Base-by-base conservation (phyloP, 2,888 invertebrate species). In the Agelastica alni region DNA sequence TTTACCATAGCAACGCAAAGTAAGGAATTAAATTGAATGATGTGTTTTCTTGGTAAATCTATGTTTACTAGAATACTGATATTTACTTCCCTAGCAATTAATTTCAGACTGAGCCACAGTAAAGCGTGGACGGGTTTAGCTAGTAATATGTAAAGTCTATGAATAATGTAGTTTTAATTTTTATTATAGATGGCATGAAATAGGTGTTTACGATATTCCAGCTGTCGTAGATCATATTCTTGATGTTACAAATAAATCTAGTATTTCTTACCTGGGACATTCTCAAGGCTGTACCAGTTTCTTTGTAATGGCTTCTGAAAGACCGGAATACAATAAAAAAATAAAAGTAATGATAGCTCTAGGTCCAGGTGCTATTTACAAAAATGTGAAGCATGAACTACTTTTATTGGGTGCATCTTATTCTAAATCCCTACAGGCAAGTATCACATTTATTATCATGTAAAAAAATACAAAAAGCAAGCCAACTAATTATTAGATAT, bases 251-350 rank as follows among this genome's bases (percentile, higher is more conserved):
- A 80, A 80, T 0, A 77, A 80, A 16, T 59, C 80, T 0, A 77
- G 84, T 41, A 65, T 93, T 0, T 85, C 86, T 63, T 93, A 91
- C 69, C 76, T 90, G 0, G 93, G 93, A 0, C 90, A 92, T 70
- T 93, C 91, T 0, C 85, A 85, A 73, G 92, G 91, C 2, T 83
- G 86, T 0, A 86, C 87, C 0, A 67, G 78, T 1, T 86, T 86
- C 69, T 88, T 82, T 67, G 85, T 87, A 0, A 81, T 87, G 84
- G 78, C 78, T 13, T 81, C 85, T 0, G 78, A 83, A 48, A 74
- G 77, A 12, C 85, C 87, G 0, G 81, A 82, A 32, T 87, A 86
- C 62, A 86, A 86, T 67, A 67, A 75, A 0, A 87, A 86, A 70
- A 80, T 89, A 2, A 78, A 79, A 41, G 77, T 83, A 0, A 84